Conservation (phyloP, 2,888 invertebrate species). For the Anarsia innoxiella region DNA sequence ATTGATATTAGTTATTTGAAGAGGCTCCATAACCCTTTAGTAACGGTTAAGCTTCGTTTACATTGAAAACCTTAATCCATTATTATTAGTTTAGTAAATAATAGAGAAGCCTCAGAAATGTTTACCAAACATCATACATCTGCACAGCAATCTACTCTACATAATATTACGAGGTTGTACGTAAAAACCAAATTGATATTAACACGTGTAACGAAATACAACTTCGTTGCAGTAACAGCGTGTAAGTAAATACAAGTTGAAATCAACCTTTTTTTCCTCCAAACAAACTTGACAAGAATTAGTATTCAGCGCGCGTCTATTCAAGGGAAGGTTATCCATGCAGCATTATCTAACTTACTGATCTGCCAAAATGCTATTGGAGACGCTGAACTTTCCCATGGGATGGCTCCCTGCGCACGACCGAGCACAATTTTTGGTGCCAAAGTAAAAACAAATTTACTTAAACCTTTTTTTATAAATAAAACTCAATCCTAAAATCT, state of each 20-base stretch:
- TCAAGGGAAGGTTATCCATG: constrained; percentile 29
- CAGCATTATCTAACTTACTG: constrained; percentile 26
- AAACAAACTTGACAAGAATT: constrained; percentile 29
- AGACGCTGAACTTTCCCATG: constrained; percentile 2
- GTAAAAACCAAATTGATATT: too few relatives aligned
- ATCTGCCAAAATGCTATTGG: constrained; percentile 7
- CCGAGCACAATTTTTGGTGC: not conserved
- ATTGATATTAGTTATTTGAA: constrained; percentile 41
- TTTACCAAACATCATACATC: too few relatives aligned
- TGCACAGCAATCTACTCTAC: too few relatives aligned
- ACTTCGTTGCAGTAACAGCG: not conserved
- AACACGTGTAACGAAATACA: not conserved
- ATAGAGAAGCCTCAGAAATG: too few relatives aligned
- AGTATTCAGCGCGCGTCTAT: constrained; percentile 35
- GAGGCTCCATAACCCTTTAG: constrained; percentile 26
- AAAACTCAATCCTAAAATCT: not conserved
- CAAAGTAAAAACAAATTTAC: not conserved
- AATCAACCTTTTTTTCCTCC: constrained; percentile 8
- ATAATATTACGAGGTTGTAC: too few relatives aligned
- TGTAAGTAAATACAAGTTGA: not conserved
- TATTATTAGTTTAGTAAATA: too few relatives aligned
- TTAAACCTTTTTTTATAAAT: not conserved
- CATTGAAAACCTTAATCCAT: too few relatives aligned
- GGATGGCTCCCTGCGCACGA: constrained; percentile 1
- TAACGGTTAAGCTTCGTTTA: too few relatives aligned